Conservation (phyloP, 2,888 invertebrate genomes). For the Phengaris arion region DNA sequence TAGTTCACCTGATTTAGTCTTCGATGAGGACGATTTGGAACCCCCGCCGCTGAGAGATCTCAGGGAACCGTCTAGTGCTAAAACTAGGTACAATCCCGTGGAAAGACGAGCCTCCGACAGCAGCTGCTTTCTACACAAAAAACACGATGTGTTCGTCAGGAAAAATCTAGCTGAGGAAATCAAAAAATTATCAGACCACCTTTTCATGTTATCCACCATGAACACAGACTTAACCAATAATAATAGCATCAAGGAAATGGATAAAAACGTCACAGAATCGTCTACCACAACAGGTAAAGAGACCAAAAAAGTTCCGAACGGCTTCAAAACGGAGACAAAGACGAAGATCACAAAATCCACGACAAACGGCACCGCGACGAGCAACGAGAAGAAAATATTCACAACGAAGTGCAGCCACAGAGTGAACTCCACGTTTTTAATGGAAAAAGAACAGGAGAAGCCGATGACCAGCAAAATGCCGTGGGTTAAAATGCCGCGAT, state of each 20-base stretch:
- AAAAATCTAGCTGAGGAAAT: slow-evolving; percentile 90
- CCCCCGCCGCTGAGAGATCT: slow-evolving; percentile 63
- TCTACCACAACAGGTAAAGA: slow-evolving; percentile 55
- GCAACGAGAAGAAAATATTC: slow-evolving; percentile 59
- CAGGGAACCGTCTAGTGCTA: slow-evolving; percentile 54
- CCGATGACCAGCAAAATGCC: slow-evolving; percentile 77
- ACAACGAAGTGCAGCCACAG: slow-evolving; percentile 69
- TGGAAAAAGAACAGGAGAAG: slow-evolving; percentile 62
- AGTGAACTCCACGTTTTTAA: slow-evolving; percentile 62
- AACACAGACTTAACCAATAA: slow-evolving; percentile 77
- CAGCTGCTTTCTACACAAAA: slow-evolving; percentile 82
- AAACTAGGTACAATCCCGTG: slow-evolving; percentile 73
- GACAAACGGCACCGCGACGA: slow-evolving; percentile 60
- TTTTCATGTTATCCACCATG: slow-evolving; percentile 85
- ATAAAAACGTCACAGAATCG: slow-evolving; percentile 63
- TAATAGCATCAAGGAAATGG: slow-evolving; percentile 63
- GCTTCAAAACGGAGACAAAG: slow-evolving; percentile 60
- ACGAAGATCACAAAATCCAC: slow-evolving; percentile 54
- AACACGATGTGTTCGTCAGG: slow-evolving; percentile 81
- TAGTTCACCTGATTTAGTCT: slow-evolving; percentile 82
- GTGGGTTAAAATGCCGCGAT: slow-evolving; percentile 73
- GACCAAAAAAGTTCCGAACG: slow-evolving; percentile 60
- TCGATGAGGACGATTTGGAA: slow-evolving; percentile 68
- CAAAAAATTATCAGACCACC: slow-evolving; percentile 88
- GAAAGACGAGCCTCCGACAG: slow-evolving; percentile 90